Conservation (phyloP, 1,140 invertebrate genomes). For the Drosophila asahinai region DNA sequence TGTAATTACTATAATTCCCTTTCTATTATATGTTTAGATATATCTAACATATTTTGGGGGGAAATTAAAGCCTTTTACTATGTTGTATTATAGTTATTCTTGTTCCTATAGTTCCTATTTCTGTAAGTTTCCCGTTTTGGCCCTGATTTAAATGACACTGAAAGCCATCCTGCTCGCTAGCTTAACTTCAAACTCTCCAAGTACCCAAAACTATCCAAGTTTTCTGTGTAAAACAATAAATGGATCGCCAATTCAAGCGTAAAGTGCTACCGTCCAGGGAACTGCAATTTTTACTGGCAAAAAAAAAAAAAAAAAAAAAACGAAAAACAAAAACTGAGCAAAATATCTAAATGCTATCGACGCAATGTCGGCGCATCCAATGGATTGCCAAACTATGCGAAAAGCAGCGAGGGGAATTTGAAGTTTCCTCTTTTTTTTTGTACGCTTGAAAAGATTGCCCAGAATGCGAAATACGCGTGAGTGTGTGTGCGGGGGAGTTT, state of each 20-base stretch:
- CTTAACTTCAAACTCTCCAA: not conserved
- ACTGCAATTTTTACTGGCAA: conserved; percentile 52
- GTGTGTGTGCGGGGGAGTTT: conserved; percentile 16
- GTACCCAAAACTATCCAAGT: conserved; percentile 1
- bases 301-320: conserved; percentile 1
- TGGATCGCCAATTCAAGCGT: conserved; percentile 69
- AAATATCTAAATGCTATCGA: conserved; percentile 71
- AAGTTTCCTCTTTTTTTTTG: conserved; percentile 11
- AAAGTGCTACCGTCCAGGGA: conserved; percentile 42
- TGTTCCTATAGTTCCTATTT: not conserved
- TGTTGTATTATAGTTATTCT: no score
- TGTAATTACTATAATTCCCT: not conserved
- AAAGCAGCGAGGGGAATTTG: conserved; percentile 12
- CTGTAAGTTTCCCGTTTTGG: not conserved
- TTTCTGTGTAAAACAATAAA: conserved; percentile 38
- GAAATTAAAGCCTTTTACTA: not conserved
- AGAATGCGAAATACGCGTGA: conserved; percentile 13
- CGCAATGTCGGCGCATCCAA: conserved; percentile 60
- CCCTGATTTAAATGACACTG: no score
- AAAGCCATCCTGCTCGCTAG: not conserved
- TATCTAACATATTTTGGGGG: not conserved
- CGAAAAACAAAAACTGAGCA: not conserved
- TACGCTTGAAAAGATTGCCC: conserved; percentile 63
- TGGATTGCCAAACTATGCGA: conserved; percentile 67
- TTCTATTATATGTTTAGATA: not conserved